phyloP scores from a whole-genome alignment of 2,113 vertebrate genomes.

The Nothoprocta pentlandii region DNA sequence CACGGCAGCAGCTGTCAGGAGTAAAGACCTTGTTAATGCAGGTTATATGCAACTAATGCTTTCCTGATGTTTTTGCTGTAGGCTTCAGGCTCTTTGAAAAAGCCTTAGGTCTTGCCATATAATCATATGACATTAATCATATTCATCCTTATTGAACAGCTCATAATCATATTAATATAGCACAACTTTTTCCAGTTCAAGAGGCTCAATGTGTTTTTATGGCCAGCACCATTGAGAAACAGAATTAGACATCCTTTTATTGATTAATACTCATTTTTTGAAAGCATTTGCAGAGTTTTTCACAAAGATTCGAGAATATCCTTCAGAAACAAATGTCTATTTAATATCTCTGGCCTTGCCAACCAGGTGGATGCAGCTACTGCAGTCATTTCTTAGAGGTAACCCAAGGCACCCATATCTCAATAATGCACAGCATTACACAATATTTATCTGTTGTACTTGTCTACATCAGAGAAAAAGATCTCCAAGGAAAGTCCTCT shows the following conservation, averaged over 20 bases:
- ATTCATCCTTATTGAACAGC: too few relatives aligned
- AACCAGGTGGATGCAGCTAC: not conserved
- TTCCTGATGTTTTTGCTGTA: not conserved
- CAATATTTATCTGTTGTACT: not conserved
- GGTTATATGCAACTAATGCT: fast-evolving
- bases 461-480: not conserved
- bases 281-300: not conserved
- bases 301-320: not conserved
- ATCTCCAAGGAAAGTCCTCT: not conserved
- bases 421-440: not conserved
- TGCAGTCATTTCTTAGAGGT: not conserved
- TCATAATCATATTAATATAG: not conserved
- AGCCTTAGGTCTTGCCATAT: too few relatives aligned
- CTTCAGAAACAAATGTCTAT: not conserved
- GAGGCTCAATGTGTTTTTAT: not conserved
- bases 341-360: not conserved
- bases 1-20: conserved; percentile 69
- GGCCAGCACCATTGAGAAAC: not conserved
- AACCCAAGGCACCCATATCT: not conserved
- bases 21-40: not conserved
- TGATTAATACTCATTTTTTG: not conserved
- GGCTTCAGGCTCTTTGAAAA: not conserved
- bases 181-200: not conserved
- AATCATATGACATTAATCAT: too few relatives aligned
- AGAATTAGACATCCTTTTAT: fast-evolving